Percentiles rank a stretch among this genome's conserved stretches.
Conservation (phyloP, 2,888 invertebrate species). For the Pristionchus mayeri region DNA sequence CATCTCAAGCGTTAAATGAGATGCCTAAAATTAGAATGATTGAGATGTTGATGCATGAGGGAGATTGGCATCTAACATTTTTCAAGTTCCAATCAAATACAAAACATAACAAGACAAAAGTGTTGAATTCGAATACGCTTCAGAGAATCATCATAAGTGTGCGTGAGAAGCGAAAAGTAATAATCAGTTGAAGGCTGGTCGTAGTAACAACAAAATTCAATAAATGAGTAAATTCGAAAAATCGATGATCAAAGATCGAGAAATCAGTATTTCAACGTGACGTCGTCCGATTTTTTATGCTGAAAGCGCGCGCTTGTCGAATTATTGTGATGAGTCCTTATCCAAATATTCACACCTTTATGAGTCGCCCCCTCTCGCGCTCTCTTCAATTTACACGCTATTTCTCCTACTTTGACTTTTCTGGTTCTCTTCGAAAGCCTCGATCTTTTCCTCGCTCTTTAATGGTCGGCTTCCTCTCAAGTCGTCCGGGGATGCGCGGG, state of each 20-base stretch:
- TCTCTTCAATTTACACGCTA: slow-evolving; percentile 1
- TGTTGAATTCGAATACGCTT: neutral
- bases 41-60: no score
- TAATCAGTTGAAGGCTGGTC: neutral
- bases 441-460: neutral
- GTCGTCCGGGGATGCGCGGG: neutral
- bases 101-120: neutral
- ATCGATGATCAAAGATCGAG: neutral
- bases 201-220: neutral
- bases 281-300: neutral
- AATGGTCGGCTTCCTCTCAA: neutral
- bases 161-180: neutral
- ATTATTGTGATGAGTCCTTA: slow-evolving; percentile 8
- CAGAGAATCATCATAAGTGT: neutral
- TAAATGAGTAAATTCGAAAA: neutral
- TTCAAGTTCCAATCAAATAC: neutral
- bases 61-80: neutral
- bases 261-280: neutral
- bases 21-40: no score
- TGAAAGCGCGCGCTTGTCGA: neutral
- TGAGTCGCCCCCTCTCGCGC: neutral
- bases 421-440: neutral
- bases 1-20: no score
- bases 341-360: slow-evolving; percentile 43
- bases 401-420: neutral